Base-by-base conservation (phyloP, 2,888 invertebrate species). In the Cheilosia vulpina region DNA sequence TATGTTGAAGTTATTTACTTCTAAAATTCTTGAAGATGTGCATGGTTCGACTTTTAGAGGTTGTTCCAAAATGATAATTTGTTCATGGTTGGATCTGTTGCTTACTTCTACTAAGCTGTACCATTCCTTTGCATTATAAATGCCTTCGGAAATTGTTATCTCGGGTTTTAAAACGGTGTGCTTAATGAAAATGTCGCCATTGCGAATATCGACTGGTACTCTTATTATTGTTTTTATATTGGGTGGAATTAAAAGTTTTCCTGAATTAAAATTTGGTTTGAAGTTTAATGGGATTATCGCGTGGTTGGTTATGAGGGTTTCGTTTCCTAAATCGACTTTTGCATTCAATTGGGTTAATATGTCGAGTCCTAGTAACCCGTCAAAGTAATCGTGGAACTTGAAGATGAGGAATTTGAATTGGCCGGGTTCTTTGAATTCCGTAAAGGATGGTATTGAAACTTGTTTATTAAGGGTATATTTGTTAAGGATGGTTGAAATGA, bases 221-320 rank as follows among this genome's bases (percentile, higher is more conserved):
- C 45, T 27, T 7, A 57, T 57, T 47, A 82, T 57, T 9, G 57
- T 15, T 75, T 80, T 80, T 24, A n/a, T 62, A 11, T 15, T 34
- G 24, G 60, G 43, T 50, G 55, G 57, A 17, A 83, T 53, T 43
- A 21, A 73, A 38, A 65, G 60, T 31, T 60, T 38, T n/a, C 57
- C 63, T 43, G 78, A 78, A n/a, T 52, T 65, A 17, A 50, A 55
- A 27, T 85, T 85, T 9, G 68, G 72, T 72, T 72, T 69, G 17
- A 52, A 76, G 13, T 31, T 15, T 52, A 83, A 19, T 15, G 76
- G 72, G 27, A 80, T 66, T 13, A 11, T n/a, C n/a, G 60, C 21
- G 27, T 57, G 50, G 21, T 57, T 65, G 27, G 76, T 80, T 31
- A 52, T 53, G 50, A 84, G 41, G 6, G 57, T 11, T 9, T 58